These are phyloP conservation scores for Sylvia atricapilla DNA, from an alignment of 2,113 vertebrate species.

Conservation along the genomic window DNA sequence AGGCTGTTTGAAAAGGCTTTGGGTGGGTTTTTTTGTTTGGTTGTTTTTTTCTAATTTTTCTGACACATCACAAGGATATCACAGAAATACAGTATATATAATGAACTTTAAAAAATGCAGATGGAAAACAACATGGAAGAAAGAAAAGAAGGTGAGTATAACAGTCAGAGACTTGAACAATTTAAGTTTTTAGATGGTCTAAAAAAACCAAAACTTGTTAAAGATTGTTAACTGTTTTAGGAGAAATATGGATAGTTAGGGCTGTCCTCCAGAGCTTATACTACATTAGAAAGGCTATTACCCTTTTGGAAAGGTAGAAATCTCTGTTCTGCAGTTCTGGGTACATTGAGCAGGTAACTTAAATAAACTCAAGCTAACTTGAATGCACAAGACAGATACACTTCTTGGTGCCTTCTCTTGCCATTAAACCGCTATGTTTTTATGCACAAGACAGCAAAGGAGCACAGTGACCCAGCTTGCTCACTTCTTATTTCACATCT, in stretches of 20 bases:
- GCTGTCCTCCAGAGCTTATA: background rate
- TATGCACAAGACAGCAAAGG: background rate
- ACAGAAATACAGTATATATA: slow-evolving; percentile 12
- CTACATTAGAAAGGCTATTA: background rate
- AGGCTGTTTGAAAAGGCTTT: slow-evolving; percentile 35
- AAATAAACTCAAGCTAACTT: background rate
- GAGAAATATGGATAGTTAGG: background rate
- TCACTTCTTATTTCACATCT: background rate
- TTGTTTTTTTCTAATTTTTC: background rate
- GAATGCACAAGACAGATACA: background rate
- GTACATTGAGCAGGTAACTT: background rate
- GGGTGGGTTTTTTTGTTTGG: background rate
- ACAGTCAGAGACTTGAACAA: background rate
- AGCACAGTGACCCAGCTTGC: background rate
- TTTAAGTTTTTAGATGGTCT: background rate
- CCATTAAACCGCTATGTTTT: background rate
- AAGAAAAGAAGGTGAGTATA: slow-evolving; percentile 1
- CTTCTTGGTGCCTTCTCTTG: background rate
- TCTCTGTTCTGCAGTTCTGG: background rate
- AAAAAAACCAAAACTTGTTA: background rate
- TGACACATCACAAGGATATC: slow-evolving; percentile 17
- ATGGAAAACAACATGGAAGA: background rate
- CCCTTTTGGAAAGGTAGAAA: background rate
- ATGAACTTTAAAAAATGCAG: slow-evolving; percentile 48
- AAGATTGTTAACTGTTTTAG: background rate